These are phyloP conservation scores for Scaptodrosophila lebanonensis DNA, from an alignment of 1,140 invertebrate genomes.

Conservation along the genomic window DNA sequence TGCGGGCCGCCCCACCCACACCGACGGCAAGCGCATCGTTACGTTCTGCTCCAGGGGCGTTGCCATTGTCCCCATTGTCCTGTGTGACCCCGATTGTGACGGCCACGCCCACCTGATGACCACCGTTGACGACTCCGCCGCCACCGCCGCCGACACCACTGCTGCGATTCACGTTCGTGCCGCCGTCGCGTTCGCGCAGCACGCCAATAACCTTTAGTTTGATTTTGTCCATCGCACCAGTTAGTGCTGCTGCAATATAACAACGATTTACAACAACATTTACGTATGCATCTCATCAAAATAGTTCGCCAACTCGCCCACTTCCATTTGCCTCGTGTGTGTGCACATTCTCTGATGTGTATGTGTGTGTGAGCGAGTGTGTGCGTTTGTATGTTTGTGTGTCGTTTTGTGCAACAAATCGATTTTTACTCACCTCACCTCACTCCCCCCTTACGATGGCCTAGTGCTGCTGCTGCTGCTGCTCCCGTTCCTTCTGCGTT, in stretches of 20 bases:
- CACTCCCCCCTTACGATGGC: slow-evolving; percentile 40
- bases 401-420: slow-evolving; percentile 69
- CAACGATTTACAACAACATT: slow-evolving; percentile 11
- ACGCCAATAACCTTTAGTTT: slow-evolving; percentile 74
- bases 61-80: slow-evolving; percentile 52
- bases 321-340: slow-evolving; percentile 37
- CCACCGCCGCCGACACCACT: slow-evolving; percentile 11
- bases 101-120: slow-evolving; percentile 62
- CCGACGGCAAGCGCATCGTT: slow-evolving; percentile 32
- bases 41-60: slow-evolving; percentile 48
- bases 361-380: slow-evolving; percentile 12
- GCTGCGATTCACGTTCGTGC: slow-evolving; percentile 56
- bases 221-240: slow-evolving; percentile 61
- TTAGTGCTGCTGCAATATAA: slow-evolving; percentile 4
- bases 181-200: slow-evolving; percentile 66
- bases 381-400: background rate
- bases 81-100: slow-evolving; percentile 57
- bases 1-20: slow-evolving; percentile 54
- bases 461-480: slow-evolving; percentile 41
- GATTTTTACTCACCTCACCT: slow-evolving; percentile 73
- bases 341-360: slow-evolving; percentile 46
- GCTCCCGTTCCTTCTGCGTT: slow-evolving; percentile 36
- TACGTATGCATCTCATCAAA: slow-evolving; percentile 29
- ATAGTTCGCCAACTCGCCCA: slow-evolving; percentile 37
- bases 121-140: slow-evolving; percentile 18